Evolutionary conservation across 1,140 invertebrate genomes (phyloP).

Genomic region (Adelges cooleyi): DNA sequence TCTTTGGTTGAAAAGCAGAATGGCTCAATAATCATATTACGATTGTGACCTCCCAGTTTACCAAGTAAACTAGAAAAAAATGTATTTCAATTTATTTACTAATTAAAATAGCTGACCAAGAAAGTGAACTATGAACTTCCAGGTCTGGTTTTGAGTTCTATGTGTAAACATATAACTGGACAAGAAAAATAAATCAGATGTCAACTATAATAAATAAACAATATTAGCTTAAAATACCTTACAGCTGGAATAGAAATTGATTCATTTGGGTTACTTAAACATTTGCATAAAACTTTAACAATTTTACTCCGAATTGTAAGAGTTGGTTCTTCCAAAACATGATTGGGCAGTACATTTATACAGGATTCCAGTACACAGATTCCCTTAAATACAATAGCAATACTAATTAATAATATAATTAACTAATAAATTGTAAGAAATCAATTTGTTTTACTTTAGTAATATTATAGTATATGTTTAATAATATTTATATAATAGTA

Average conservation of each 20-base stretch:
- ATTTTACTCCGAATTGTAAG: neutral
- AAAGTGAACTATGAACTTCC: no score
- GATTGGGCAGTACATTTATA: neutral
- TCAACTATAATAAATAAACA: no score
- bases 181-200: no score
- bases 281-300: neutral
- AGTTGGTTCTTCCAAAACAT: neutral
- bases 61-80: slow-evolving; percentile 7
- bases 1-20: neutral
- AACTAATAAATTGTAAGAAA: no score
- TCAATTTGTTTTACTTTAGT: no score
- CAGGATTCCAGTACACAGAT: neutral
- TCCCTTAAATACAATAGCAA: neutral
- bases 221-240: neutral
- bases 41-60: neutral
- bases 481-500: no score
- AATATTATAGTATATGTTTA: no score
- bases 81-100: neutral
- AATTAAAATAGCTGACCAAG: no score
- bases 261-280: neutral
- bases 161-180: no score
- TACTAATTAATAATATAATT: no score
- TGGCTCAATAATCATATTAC: neutral
- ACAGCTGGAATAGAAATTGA: neutral
- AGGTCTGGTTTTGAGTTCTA: no score